A percentile compares a stretch with the other conserved stretches of the same genome.
These are phyloP conservation scores for Tapera naevia DNA, from an alignment of 2,797 vertebrate genomes.

Conservation along the genomic window DNA sequence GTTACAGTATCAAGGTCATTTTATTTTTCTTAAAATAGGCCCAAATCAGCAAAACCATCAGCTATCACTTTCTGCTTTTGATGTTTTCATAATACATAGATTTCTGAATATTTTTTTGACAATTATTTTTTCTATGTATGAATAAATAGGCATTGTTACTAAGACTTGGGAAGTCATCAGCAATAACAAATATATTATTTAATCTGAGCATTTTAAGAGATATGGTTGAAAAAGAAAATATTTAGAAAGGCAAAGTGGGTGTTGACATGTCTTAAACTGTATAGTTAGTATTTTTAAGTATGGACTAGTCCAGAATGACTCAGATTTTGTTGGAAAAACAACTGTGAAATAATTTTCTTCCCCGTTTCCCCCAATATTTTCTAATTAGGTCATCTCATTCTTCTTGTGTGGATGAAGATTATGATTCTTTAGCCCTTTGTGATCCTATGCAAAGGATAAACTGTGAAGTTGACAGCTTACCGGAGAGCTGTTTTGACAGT, in stretches of 20 bases:
- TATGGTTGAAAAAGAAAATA: not conserved
- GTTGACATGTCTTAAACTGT: not conserved
- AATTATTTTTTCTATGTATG: not conserved
- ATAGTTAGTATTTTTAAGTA: not conserved
- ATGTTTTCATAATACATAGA: not conserved
- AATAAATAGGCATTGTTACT: not conserved
- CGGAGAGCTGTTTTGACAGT: conserved; percentile 91
- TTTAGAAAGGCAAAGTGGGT: not conserved
- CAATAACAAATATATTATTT: not conserved
- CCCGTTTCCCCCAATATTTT: not conserved
- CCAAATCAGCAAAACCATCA: not conserved
- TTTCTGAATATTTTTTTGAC: not conserved
- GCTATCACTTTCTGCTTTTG: not conserved
- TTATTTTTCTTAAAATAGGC: not conserved
- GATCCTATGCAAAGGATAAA: conserved; percentile 90
- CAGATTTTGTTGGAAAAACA: not conserved
- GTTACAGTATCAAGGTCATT: not conserved
- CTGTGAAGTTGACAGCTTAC: conserved; percentile 89
- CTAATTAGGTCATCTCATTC: conserved; percentile 79
- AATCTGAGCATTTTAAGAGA: not conserved
- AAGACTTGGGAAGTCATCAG: not conserved
- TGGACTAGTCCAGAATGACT: not conserved
- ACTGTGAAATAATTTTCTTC: not conserved
- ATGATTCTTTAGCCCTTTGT: conserved; percentile 87
- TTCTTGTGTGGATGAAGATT: conserved; percentile 83